phyloP scores from a whole-genome alignment of 1,140 invertebrate species.

The Drosophila ficusphila region DNA sequence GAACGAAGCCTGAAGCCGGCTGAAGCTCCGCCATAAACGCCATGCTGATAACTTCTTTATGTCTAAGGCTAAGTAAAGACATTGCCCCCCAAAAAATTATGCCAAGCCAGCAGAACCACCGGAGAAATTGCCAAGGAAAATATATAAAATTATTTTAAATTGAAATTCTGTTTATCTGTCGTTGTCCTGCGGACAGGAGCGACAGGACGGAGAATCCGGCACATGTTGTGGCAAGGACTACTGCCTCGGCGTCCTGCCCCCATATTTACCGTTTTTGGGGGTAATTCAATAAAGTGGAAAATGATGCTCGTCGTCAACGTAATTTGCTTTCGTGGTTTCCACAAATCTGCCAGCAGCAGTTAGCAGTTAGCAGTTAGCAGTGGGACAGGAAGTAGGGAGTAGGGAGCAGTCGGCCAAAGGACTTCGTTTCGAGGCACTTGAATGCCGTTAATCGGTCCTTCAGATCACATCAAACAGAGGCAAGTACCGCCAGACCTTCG shows the following conservation, averaged over 20 bases:
- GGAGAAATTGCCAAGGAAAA: conserved; percentile 38
- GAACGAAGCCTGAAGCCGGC: conserved; percentile 8
- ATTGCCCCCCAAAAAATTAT: conserved; percentile 33
- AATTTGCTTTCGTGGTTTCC: conserved; percentile 80
- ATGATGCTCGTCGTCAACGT: conserved; percentile 76
- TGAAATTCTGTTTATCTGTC: conserved; percentile 78
- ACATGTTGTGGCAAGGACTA: too few relatives aligned
- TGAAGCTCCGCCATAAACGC: conserved; percentile 55
- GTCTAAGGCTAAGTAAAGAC: conserved; percentile 62
- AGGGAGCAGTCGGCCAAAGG: background rate
- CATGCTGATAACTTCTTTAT: conserved; percentile 77
- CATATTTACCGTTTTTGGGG: conserved; percentile 34
- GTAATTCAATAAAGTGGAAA: conserved; percentile 82
- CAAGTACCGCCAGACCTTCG: background rate
- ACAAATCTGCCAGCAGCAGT: conserved; percentile 60
- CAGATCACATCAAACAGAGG: conserved; percentile 72
- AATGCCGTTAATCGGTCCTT: conserved; percentile 79
- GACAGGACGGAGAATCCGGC: conserved; percentile 21
- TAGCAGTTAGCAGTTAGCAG: conserved; percentile 20
- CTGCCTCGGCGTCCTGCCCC: conserved; percentile 31
- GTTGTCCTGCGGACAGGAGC: conserved; percentile 12
- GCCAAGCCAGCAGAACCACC: conserved; percentile 36
- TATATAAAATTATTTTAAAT: conserved; percentile 75
- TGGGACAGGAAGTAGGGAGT: background rate
- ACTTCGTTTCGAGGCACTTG: conserved; percentile 51